These are phyloP conservation scores for Thereva unica DNA, from an alignment of 2,888 invertebrate species.

Conservation along the genomic window DNA sequence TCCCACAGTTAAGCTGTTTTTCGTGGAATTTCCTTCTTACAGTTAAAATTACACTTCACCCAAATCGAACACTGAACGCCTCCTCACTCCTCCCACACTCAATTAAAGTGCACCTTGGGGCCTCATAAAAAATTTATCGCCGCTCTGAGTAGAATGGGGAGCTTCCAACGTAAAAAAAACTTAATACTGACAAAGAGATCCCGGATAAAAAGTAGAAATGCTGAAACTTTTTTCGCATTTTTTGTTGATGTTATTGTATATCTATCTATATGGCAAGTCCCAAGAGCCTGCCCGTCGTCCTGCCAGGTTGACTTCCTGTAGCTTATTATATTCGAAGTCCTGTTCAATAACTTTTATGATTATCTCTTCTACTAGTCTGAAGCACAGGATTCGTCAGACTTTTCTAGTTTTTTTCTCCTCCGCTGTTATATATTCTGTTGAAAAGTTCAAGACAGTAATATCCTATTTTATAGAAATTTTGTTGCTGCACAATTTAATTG, in stretches of 20 bases:
- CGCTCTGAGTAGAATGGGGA: slow-evolving; percentile 8
- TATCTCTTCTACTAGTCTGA: slow-evolving; percentile 28
- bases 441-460: no score
- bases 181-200: slow-evolving; percentile 9
- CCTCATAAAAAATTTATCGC: slow-evolving; percentile 34
- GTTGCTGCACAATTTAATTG: no score
- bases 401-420: slow-evolving; percentile 13
- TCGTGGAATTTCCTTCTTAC: no score
- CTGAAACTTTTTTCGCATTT: slow-evolving; percentile 4
- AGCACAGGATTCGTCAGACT: slow-evolving; percentile 23
- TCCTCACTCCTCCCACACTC: slow-evolving; percentile 9
- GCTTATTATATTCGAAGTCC: slow-evolving; percentile 22
- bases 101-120: slow-evolving; percentile 35
- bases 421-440: no score
- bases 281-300: neutral
- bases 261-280: no score
- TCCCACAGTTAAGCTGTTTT: no score
- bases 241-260: no score
- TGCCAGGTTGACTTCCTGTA: slow-evolving; percentile 7
- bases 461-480: no score
- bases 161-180: slow-evolving; percentile 3
- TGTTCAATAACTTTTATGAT: slow-evolving; percentile 35
- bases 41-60: no score
- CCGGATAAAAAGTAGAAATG: slow-evolving; percentile 17
- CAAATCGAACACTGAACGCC: no score